Base-by-base conservation (phyloP, 2,888 invertebrate species). In the Rotaria socialis region DNA sequence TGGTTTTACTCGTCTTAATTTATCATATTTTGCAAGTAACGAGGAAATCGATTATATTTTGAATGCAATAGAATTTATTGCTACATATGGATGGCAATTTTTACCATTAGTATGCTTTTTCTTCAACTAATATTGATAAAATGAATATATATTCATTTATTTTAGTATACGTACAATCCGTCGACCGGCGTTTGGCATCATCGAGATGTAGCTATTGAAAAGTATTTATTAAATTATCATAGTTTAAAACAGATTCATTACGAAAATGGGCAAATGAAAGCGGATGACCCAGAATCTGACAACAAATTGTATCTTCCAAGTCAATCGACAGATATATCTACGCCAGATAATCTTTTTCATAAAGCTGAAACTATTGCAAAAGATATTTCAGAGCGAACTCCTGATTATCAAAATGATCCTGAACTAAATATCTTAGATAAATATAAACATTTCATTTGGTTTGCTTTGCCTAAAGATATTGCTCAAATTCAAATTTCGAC, bases 1-100 rank as follows among this genome's bases (percentile, higher is more conserved):
- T 27, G 86, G 86, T 47, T 86, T 86, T 85, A 80, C 56, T 85
- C 86, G 86, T 35, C 80, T 86, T 56, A 86, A 85, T 58, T 86
- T 86, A 43, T 75, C 86, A n/a, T 85, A 75, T 35, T 86, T 85
- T 85, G 74, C 52, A 19, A 75, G 56, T 50, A 85, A 87, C 27
- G 58, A 85, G 56, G 74, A 85, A 85, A 60, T 87, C 27, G 84
- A 85, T 87, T 87, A 85, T 84, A 87, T 87, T 35, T 43, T 87
- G 0, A 85, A 87, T 50, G 85, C 87, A 35, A 27, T 87, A 50
- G 85, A 85, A 52, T 80, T 85, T 60, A 60, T 87, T 56, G 85
- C 85, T 24, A 85, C 80, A 27, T 50, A 85, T 43, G 87, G 87
- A 22, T 87, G 87, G 87, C 58, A 75, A 60, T 85, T 87, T 56